These are phyloP conservation scores for Furcifer pardalis DNA, from an alignment of 2,797 vertebrate species.

Conservation along the genomic window DNA sequence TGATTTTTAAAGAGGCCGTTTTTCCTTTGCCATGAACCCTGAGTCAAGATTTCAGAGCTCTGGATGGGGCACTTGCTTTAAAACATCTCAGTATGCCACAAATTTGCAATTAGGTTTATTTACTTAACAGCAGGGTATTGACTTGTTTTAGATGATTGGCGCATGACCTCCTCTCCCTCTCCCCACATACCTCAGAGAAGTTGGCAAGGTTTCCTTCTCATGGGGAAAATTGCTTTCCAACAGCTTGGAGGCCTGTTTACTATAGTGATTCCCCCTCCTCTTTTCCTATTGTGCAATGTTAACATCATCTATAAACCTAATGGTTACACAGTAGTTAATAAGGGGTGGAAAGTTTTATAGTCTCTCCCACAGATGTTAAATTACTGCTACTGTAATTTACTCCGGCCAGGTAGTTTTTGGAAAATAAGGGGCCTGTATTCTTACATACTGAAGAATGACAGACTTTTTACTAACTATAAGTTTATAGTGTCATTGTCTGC, in stretches of 20 bases:
- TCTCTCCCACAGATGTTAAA: conserved; percentile 70
- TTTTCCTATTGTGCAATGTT: conserved; percentile 64
- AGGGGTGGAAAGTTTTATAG: conserved; percentile 73
- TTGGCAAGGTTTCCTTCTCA: conserved; percentile 40
- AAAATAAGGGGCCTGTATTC: conserved; percentile 22
- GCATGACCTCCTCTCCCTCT: conserved; percentile 34
- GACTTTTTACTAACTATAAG: conserved; percentile 27
- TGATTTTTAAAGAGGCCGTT: conserved; percentile 73
- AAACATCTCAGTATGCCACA: conserved; percentile 58
- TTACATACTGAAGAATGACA: conserved; percentile 46
- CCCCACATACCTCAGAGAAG: conserved; percentile 21
- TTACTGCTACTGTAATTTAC: conserved; percentile 64
- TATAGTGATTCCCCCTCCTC: conserved; percentile 19
- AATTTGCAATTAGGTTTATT: conserved; percentile 71
- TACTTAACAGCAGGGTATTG: conserved; percentile 64
- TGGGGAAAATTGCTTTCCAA: conserved; percentile 65
- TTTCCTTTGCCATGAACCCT: conserved; percentile 66
- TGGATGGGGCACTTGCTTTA: conserved; percentile 59
- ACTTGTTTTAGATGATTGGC: conserved; percentile 61
- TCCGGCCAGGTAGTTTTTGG: conserved; percentile 39
- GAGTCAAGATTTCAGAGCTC: conserved; percentile 52
- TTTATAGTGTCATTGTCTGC: neutral
- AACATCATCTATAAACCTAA: conserved; percentile 68
- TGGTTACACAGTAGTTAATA: conserved; percentile 68
- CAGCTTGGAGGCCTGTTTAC: conserved; percentile 63